These are phyloP conservation scores for Drosophila athabasca DNA, from an alignment of 1,140 invertebrate genomes.

Conservation along the genomic window DNA sequence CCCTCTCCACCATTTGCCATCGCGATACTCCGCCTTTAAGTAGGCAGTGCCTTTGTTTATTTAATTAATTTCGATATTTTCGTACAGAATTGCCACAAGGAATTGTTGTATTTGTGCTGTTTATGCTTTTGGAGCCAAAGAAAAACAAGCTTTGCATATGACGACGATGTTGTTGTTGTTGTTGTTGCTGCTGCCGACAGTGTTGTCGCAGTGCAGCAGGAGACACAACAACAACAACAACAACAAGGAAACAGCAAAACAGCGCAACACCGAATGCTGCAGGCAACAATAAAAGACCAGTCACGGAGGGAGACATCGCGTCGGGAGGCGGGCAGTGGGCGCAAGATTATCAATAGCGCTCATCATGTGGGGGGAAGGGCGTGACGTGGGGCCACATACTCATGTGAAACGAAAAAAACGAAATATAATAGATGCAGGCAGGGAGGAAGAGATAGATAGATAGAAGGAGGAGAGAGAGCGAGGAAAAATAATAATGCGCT, in stretches of 20 bases:
- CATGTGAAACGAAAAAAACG: slow-evolving; percentile 45
- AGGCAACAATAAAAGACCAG: slow-evolving; percentile 50
- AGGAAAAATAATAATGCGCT: slow-evolving; percentile 71
- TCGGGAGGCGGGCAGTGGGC: slow-evolving; percentile 13
- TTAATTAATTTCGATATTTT: slow-evolving; percentile 46
- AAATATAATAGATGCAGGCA: slow-evolving; percentile 17
- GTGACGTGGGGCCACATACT: slow-evolving; percentile 29
- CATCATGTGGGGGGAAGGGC: slow-evolving; percentile 43
- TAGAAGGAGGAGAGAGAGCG: background rate
- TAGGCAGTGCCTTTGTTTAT: slow-evolving; percentile 24
- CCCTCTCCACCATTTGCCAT: too few relatives aligned
- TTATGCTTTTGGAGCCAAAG: slow-evolving; percentile 31
- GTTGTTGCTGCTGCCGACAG: slow-evolving; percentile 16
- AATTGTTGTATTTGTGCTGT: slow-evolving; percentile 23
- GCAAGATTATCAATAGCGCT: slow-evolving; percentile 71
- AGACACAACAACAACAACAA: slow-evolving; percentile 2
- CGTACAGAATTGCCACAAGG: slow-evolving; percentile 6
- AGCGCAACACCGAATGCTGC: slow-evolving; percentile 38
- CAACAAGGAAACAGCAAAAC: too few relatives aligned
- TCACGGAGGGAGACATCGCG: slow-evolving; percentile 32
- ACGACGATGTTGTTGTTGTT: slow-evolving; percentile 10
- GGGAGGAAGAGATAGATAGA: slow-evolving; percentile 7
- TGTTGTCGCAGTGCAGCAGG: slow-evolving; percentile 47
- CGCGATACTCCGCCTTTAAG: background rate
- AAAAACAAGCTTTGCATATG: slow-evolving; percentile 44